These are phyloP conservation scores for Pteria penguin DNA, from an alignment of 2,888 invertebrate species.

Conservation along the genomic window DNA sequence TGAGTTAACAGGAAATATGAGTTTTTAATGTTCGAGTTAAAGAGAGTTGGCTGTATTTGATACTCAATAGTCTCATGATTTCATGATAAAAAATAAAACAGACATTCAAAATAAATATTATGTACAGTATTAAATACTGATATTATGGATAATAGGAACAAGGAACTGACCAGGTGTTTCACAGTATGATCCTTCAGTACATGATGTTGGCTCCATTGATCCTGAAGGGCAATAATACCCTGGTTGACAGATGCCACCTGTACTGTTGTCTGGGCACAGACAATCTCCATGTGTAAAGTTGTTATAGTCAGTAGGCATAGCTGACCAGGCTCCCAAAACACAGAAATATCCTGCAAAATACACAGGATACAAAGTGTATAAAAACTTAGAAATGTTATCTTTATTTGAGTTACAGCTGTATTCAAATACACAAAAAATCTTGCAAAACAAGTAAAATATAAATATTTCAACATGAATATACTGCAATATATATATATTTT, in stretches of 20 bases:
- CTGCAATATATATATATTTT: neutral
- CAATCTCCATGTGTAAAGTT: constrained; percentile 70
- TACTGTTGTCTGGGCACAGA: constrained; percentile 70
- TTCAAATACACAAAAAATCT: too few species aligned
- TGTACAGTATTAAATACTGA: neutral
- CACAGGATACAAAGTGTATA: too few species aligned
- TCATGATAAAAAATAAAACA: too few species aligned
- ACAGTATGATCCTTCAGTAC: constrained; percentile 73
- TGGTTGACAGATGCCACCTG: constrained; percentile 75
- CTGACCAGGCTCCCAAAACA: constrained; percentile 66
- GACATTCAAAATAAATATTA: neutral
- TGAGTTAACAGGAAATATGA: too few species aligned
- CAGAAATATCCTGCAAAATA: constrained; percentile 76
- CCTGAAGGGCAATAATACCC: constrained; percentile 70
- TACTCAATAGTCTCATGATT: too few species aligned
- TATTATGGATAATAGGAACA: neutral
- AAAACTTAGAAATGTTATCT: too few species aligned
- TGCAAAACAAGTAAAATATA: too few species aligned
- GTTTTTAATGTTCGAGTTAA: too few species aligned
- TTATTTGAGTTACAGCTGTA: too few species aligned
- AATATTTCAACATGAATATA: too few species aligned
- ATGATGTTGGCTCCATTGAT: constrained; percentile 66
- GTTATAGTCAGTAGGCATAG: constrained; percentile 70
- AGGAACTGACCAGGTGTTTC: constrained; percentile 54
- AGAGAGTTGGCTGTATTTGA: too few species aligned